A percentile compares a stretch with the other conserved stretches of the same genome.
phyloP scores from a whole-genome alignment of 2,113 vertebrate genomes.

The Pristiophorus japonicus region DNA sequence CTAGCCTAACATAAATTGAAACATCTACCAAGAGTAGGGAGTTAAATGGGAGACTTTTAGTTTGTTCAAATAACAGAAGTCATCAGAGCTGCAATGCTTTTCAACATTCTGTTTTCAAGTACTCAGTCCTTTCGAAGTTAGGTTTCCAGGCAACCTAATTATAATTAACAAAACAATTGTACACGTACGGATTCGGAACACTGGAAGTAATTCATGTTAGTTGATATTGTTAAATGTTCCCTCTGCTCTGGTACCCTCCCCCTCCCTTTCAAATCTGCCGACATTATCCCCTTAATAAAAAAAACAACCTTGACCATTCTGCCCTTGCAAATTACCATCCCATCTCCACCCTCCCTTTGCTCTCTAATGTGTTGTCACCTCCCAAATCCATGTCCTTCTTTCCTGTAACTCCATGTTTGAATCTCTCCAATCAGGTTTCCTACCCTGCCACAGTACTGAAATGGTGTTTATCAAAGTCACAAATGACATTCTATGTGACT shows the following conservation, averaged over 20 bases:
- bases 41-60: conserved; percentile 6
- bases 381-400: no score
- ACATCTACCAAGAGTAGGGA: neutral
- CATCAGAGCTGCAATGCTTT: neutral
- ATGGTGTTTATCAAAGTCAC: no score
- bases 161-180: conserved; percentile 3
- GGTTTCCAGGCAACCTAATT: conserved; percentile 1
- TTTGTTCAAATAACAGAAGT: neutral
- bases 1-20: neutral
- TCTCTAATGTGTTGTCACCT: no score
- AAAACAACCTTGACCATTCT: neutral
- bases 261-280: neutral
- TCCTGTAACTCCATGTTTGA: no score
- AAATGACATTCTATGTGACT: no score
- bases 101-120: neutral
- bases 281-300: neutral
- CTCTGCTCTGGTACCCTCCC: neutral
- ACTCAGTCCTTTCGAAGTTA: neutral
- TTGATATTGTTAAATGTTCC: neutral
- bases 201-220: neutral
- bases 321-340: neutral
- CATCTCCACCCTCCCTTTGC: neutral
- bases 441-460: no score
- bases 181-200: neutral
- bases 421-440: no score